Conservation (phyloP, 2,888 invertebrate genomes). For the Philereme vetulata region DNA sequence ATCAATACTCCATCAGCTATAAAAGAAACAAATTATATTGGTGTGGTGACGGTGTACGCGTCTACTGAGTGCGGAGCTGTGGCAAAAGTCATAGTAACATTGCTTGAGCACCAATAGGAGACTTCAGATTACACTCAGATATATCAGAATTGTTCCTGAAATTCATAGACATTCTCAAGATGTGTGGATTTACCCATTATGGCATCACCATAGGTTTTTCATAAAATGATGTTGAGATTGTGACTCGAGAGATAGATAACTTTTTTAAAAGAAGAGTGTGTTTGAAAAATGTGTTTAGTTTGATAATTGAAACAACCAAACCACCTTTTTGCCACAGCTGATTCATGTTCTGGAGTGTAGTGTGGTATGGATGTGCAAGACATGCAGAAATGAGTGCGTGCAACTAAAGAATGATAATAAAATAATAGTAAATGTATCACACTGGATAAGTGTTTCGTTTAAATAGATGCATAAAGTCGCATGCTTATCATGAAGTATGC, state of each 20-base stretch:
- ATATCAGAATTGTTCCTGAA: neutral
- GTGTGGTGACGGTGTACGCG: constrained; percentile 35
- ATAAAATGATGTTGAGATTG: neutral
- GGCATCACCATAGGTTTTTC: neutral
- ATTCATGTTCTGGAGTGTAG: constrained; percentile 28
- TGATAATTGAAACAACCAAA: neutral
- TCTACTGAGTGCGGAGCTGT: constrained; percentile 28
- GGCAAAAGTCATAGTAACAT: neutral
- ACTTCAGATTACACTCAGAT: neutral
- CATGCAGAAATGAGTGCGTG: constrained; percentile 38
- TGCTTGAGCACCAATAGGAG: neutral
- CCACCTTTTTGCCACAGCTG: constrained; percentile 13
- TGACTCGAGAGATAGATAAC: neutral
- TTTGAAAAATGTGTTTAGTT: neutral
- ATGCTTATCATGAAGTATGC: constrained; percentile 19
- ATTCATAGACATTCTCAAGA: constrained; percentile 1
- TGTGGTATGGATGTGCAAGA: constrained; percentile 37
- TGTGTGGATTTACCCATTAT: neutral
- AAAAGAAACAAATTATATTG: constrained; percentile 69
- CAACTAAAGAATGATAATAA: constrained; percentile 30
- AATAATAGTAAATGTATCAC: constrained; percentile 23
- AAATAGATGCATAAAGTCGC: constrained; percentile 32
- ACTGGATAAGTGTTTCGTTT: constrained; percentile 5
- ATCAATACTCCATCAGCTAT: constrained; percentile 74
- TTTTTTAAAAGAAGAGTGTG: neutral